These are phyloP conservation scores for Clarias batrachus DNA, from an alignment of 2,113 vertebrate species.

Conservation along the genomic window DNA sequence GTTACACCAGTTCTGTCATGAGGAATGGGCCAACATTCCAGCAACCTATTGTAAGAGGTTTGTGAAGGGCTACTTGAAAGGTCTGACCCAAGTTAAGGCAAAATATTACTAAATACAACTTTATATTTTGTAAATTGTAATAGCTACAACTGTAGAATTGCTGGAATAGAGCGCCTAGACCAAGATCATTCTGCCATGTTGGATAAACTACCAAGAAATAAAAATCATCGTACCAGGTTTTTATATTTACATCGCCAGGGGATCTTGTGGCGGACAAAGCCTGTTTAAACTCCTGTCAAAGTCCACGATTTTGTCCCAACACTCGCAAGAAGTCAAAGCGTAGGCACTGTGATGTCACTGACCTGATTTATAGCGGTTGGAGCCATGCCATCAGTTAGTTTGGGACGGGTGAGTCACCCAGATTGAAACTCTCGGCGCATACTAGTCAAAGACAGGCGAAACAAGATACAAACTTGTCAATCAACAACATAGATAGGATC, in stretches of 20 bases:
- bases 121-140: not conserved
- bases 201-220: not conserved
- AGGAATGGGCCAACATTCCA: no score
- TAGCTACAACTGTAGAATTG: not conserved
- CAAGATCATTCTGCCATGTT: not conserved
- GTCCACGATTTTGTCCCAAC: not conserved
- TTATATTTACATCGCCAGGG: not conserved
- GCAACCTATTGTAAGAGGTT: no score
- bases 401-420: slow-evolving; percentile 11
- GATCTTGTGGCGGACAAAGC: not conserved
- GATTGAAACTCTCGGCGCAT: not conserved
- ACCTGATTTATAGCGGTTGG: not conserved
- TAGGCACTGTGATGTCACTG: slow-evolving; percentile 5
- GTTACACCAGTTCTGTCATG: no score
- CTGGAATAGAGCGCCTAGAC: not conserved
- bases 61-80: no score
- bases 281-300: not conserved
- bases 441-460: not conserved
- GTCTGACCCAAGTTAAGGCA: no score
- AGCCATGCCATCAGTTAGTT: not conserved
- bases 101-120: no score
- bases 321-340: not conserved
- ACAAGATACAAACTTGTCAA: not conserved
- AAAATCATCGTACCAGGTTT: not conserved
- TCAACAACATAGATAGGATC: not conserved